Evolutionary conservation across 2,113 vertebrate species (phyloP).

Genomic region (Atractosteus spatula): DNA sequence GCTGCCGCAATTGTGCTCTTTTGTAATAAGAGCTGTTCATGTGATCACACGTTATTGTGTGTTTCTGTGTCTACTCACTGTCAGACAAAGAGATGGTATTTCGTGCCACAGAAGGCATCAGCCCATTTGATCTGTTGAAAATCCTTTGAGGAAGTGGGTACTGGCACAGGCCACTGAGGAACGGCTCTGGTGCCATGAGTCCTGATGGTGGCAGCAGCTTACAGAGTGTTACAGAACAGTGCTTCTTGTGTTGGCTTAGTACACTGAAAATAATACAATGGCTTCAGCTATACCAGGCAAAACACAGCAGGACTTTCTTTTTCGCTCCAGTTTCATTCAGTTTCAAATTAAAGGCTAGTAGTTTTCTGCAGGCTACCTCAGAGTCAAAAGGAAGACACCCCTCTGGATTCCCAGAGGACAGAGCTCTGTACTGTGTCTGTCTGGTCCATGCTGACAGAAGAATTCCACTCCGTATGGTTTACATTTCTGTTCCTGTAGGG

Average conservation of each 20-base stretch:
- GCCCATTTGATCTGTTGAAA: background rate
- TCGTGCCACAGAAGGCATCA: no score
- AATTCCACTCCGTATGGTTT: slow-evolving; percentile 12
- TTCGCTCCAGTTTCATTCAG: background rate
- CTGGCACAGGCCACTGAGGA: background rate
- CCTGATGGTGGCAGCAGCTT: slow-evolving; percentile 7
- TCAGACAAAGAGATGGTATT: no score
- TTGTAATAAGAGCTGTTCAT: no score
- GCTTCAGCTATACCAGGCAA: background rate
- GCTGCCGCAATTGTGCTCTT: no score
- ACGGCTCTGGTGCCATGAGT: background rate
- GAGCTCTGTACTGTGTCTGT: background rate
- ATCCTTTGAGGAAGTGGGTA: background rate
- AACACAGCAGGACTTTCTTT: slow-evolving; percentile 26
- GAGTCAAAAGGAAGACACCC: slow-evolving; percentile 5
- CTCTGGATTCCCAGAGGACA: background rate
- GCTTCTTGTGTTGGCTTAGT: slow-evolving; percentile 22
- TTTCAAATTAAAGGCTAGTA: background rate
- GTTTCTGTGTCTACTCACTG: no score
- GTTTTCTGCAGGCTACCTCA: background rate
- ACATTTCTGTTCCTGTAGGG: slow-evolving; percentile 72
- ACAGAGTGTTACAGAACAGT: slow-evolving; percentile 1
- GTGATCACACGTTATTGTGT: no score
- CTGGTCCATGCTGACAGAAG: slow-evolving; percentile 1
- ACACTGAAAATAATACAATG: no score